phyloP scores from a whole-genome alignment of 2,113 vertebrate species.

The Cathartes aura region DNA sequence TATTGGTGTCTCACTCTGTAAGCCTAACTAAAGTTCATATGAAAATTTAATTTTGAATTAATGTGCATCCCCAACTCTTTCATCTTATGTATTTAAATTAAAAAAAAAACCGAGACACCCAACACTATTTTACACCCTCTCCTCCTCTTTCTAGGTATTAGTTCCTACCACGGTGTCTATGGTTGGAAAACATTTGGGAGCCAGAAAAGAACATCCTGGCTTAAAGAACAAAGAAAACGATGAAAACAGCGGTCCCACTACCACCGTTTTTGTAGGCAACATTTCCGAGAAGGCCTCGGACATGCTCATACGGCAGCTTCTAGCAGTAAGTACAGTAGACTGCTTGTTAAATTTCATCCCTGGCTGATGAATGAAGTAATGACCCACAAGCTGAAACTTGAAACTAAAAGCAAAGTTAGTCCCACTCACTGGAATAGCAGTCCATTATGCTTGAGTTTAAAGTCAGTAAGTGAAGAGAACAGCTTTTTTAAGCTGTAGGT shows the following conservation, averaged over 20 bases:
- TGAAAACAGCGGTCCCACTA: conserved; percentile 93
- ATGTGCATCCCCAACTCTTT: not conserved
- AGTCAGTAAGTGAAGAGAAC: not conserved
- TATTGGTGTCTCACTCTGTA: not conserved
- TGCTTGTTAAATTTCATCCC: not conserved
- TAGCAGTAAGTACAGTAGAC: conserved; percentile 85
- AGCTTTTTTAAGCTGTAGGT: not conserved
- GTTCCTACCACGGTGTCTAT: conserved; percentile 89
- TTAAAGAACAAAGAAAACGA: conserved; percentile 86
- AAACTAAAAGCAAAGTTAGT: not conserved
- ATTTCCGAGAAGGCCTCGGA: conserved; percentile 99
- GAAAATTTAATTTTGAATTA: not conserved
- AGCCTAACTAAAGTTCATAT: not conserved
- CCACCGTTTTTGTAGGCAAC: conserved; percentile 98
- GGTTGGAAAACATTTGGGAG: conserved; percentile 91
- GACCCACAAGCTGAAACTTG: not conserved
- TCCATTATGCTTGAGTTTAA: not conserved
- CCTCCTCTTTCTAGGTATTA: conserved; percentile 81
- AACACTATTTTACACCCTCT: not conserved
- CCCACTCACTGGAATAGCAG: not conserved
- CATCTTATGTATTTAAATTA: accelerated
- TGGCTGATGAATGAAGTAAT: not conserved
- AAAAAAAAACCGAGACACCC: not conserved
- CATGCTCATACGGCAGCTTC: conserved; percentile 96
- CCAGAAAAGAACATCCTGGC: conserved; percentile 85